These are phyloP conservation scores for Hyppa rectilinea DNA, from an alignment of 2,888 invertebrate genomes.

Conservation along the genomic window DNA sequence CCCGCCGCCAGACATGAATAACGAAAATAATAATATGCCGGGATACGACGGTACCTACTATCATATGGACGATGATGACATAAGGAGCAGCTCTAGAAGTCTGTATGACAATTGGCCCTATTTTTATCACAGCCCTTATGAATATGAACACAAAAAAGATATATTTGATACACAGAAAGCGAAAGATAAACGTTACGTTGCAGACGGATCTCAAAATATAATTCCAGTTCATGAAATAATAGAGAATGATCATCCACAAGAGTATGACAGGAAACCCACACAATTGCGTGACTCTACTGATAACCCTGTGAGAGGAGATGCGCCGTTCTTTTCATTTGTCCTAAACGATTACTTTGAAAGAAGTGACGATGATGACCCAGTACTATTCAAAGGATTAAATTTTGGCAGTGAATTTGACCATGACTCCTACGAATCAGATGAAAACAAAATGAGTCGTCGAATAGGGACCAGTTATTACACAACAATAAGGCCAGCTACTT, in stretches of 20 bases:
- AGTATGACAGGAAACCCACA: constrained; percentile 36
- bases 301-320: constrained; percentile 78
- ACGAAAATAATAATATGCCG: constrained; percentile 55
- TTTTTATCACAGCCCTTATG: constrained; percentile 78
- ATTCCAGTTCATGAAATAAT: constrained; percentile 83
- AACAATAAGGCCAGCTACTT: constrained; percentile 20
- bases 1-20: constrained; percentile 63
- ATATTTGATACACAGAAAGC: constrained; percentile 74
- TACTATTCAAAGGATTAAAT: constrained; percentile 78
- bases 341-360: constrained; percentile 82
- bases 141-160: constrained; percentile 76
- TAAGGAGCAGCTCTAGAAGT: constrained; percentile 76
- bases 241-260: constrained; percentile 71
- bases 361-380: constrained; percentile 76
- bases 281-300: constrained; percentile 66
- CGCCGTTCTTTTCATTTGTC: constrained; percentile 82
- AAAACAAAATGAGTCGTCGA: constrained; percentile 67
- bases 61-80: constrained; percentile 79
- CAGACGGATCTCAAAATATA: constrained; percentile 63
- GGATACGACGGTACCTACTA: constrained; percentile 63
- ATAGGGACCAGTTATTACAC: constrained; percentile 57
- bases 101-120: constrained; percentile 80
- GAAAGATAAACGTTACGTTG: constrained; percentile 81
- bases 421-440: constrained; percentile 61
- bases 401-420: constrained; percentile 79